Evolutionary conservation across 2,888 invertebrate genomes (phyloP).

Genomic region (Ophion ventricosus): DNA sequence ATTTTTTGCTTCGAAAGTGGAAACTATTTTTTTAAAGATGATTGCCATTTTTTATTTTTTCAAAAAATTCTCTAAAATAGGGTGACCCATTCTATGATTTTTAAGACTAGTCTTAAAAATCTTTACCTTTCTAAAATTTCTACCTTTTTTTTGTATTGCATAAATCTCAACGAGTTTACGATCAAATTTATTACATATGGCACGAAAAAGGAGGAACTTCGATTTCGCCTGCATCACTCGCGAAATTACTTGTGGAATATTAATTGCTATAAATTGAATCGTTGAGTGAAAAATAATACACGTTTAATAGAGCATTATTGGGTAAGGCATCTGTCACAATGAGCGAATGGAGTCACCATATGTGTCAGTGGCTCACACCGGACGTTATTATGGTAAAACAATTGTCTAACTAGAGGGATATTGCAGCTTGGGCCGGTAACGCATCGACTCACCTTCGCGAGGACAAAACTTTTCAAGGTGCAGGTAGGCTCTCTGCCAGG

Average conservation of each 20-base stretch:
- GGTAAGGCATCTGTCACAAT: conserved; percentile 77
- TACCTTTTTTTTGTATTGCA: background rate
- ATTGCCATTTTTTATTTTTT: no score
- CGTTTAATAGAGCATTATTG: conserved; percentile 64
- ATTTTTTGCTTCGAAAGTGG: no score
- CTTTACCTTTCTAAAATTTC: no score
- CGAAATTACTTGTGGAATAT: background rate
- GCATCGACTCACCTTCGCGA: conserved; percentile 67
- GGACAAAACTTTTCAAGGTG: conserved; percentile 76
- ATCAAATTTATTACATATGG: background rate
- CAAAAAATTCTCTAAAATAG: no score
- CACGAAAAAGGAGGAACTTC: background rate
- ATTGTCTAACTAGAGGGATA: conserved; percentile 74
- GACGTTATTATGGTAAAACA: conserved; percentile 78
- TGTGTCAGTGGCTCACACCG: conserved; percentile 76
- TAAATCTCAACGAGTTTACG: background rate
- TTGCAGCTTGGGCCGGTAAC: conserved; percentile 49
- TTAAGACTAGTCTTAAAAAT: no score
- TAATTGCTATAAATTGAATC: conserved; percentile 1
- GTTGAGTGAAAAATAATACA: conserved; percentile 59
- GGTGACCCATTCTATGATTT: no score
- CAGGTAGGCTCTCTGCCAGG: conserved; percentile 77
- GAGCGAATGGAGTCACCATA: conserved; percentile 76
- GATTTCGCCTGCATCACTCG: background rate
- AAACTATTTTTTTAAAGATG: no score